A percentile compares a stretch with the other conserved stretches of the same genome.
Conservation (phyloP, 2,888 invertebrate species). For the Lathronympha strigana region DNA sequence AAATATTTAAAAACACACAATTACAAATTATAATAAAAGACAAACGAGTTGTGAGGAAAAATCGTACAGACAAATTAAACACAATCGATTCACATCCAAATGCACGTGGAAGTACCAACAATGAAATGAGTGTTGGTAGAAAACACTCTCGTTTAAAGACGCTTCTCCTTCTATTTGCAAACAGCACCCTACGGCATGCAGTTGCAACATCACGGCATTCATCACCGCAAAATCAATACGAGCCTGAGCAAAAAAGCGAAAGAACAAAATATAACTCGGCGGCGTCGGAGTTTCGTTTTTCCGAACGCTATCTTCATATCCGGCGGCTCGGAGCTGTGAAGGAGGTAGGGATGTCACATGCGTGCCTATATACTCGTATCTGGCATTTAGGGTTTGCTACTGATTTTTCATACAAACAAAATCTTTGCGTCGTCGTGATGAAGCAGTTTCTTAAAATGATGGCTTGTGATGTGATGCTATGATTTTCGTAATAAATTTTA, state of each 20-base stretch:
- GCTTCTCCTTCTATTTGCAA: neutral
- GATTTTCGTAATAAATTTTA: no score
- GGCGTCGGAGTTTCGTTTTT: conserved; percentile 41
- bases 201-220: conserved; percentile 35
- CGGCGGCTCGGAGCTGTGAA: conserved; percentile 38
- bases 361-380: neutral
- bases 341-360: conserved; percentile 34
- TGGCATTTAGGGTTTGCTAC: neutral
- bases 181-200: conserved; percentile 10
- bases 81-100: no score
- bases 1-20: no score
- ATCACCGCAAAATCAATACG: conserved; percentile 39
- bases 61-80: no score
- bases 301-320: conserved; percentile 42
- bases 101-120: no score
- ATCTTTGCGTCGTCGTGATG: no score
- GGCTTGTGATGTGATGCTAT: no score
- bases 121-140: no score
- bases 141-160: neutral
- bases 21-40: no score
- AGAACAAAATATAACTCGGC: conserved; percentile 53
- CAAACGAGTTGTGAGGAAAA: no score
- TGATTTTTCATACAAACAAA: no score
- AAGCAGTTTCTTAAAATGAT: no score
- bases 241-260: conserved; percentile 45